Conservation (phyloP, 2,888 invertebrate species). For the Nasonovia ribisnigri region DNA sequence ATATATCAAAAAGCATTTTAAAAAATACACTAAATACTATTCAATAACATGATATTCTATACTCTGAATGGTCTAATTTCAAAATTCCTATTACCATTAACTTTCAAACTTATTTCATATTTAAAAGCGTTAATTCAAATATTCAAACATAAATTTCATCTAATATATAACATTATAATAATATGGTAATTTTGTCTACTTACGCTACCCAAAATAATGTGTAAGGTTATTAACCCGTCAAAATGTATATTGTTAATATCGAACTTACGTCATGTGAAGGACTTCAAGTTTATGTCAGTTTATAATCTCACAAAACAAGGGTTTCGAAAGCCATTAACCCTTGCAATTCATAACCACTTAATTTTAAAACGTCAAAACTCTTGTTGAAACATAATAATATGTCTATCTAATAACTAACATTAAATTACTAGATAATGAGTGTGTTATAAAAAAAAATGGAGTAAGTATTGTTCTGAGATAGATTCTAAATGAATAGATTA, state of each 20-base stretch:
- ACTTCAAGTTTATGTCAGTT: slow-evolving; percentile 27
- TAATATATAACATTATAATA: background rate
- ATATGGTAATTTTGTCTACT: slow-evolving; percentile 4
- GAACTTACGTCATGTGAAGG: slow-evolving; percentile 18
- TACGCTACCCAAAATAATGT: background rate
- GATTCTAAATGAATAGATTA: background rate
- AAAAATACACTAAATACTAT: background rate
- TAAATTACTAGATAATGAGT: background rate
- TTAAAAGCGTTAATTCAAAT: background rate
- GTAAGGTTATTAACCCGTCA: slow-evolving; percentile 13
- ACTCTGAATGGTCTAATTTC: background rate
- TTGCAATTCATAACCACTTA: background rate
- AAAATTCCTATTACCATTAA: background rate
- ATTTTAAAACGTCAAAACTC: slow-evolving; percentile 9
- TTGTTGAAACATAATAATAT: background rate
- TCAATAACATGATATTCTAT: background rate
- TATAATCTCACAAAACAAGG: slow-evolving; percentile 18
- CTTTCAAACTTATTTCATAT: background rate
- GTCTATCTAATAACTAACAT: background rate
- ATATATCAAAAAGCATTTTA: background rate
- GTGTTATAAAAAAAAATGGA: background rate
- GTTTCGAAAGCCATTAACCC: slow-evolving; percentile 31
- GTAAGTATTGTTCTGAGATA: background rate
- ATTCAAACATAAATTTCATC: background rate
- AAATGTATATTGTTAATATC: slow-evolving; percentile 18